These are phyloP conservation scores for Labeo calbasu DNA, from an alignment of 2,797 vertebrate genomes.

Conservation along the genomic window DNA sequence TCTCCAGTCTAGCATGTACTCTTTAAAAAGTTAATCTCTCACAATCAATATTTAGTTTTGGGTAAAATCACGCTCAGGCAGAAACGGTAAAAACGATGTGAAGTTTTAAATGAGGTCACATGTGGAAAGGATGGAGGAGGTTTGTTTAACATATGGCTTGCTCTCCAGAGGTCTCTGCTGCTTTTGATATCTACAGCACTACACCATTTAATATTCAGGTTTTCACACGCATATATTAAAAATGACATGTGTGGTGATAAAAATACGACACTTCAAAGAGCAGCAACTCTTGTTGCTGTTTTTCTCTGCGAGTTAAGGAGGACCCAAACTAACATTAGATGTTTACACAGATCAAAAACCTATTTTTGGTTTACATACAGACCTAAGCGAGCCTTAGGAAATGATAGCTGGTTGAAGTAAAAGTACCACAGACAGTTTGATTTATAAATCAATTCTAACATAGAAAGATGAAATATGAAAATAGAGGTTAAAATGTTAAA, in stretches of 20 bases:
- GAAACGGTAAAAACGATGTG: conserved; percentile 3
- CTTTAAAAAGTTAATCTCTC: conserved; percentile 50
- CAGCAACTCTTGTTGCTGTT: conserved; percentile 30
- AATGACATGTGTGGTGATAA: conserved; percentile 40
- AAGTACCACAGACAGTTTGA: conserved; percentile 6
- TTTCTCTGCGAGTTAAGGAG: conserved; percentile 3
- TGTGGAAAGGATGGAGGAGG: background rate
- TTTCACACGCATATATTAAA: conserved; percentile 40
- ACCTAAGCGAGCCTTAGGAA: conserved; percentile 21
- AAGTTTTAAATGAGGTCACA: conserved; percentile 29
- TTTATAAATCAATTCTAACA: background rate
- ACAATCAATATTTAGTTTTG: conserved; percentile 43
- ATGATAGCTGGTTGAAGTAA: background rate
- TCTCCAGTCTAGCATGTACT: conserved; percentile 8
- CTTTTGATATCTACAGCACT: conserved; percentile 40
- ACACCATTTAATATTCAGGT: conserved; percentile 37
- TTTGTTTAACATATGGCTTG: conserved; percentile 40
- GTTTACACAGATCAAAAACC: conserved; percentile 29
- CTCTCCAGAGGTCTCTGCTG: conserved; percentile 7
- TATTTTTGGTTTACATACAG: background rate
- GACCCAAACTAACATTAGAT: conserved; percentile 24
- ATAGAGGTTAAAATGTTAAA: background rate
- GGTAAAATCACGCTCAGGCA: conserved; percentile 1
- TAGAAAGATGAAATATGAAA: background rate
- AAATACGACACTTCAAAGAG: conserved; percentile 49